phyloP scores from a whole-genome alignment of 2,113 vertebrate species.

The Australoheros scitulus region DNA sequence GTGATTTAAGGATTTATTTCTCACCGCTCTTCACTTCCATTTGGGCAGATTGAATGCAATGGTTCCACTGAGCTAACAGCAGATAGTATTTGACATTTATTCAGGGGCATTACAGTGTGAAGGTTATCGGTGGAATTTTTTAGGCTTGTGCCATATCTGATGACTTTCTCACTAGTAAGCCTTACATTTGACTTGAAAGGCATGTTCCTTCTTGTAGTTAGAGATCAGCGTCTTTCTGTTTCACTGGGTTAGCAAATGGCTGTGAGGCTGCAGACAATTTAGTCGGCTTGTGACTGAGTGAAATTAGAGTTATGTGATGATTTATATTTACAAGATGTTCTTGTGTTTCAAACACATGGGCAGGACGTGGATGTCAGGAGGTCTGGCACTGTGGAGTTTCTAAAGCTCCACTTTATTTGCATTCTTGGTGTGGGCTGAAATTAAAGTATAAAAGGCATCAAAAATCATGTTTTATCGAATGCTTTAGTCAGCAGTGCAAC shows the following conservation, averaged over 20 bases:
- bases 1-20: conserved; percentile 56
- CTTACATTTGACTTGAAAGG: conserved; percentile 78
- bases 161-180: conserved; percentile 74
- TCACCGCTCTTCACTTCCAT: conserved; percentile 58
- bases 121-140: conserved; percentile 79
- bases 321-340: conserved; percentile 5
- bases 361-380: neutral
- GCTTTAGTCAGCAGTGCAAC: neutral
- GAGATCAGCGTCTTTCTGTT: conserved; percentile 66
- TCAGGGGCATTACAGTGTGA: conserved; percentile 77
- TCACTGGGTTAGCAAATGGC: conserved; percentile 60
- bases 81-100: conserved; percentile 83
- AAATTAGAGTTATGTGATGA: conserved; percentile 9
- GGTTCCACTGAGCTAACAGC: conserved; percentile 73
- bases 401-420: neutral
- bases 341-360: neutral
- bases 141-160: conserved; percentile 78
- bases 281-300: conserved; percentile 9
- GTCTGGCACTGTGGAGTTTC: neutral
- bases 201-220: conserved; percentile 66
- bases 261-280: conserved; percentile 34
- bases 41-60: conserved; percentile 70
- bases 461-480: neutral
- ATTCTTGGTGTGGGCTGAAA: neutral
- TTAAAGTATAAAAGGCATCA: neutral